Conservation (phyloP, 2,888 invertebrate genomes). For the Papilio gigon region DNA sequence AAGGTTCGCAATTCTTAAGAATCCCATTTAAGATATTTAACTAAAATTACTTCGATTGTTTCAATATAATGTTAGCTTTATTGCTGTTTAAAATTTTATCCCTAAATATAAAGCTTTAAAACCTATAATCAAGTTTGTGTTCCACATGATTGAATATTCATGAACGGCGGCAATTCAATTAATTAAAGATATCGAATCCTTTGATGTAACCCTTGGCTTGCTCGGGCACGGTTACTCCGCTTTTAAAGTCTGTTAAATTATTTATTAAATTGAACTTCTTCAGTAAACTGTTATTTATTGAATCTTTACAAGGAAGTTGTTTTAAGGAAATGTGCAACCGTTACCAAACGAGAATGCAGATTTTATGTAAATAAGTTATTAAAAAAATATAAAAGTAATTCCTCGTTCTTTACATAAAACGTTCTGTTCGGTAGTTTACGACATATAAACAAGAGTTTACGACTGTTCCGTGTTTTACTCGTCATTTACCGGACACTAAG, state of each 20-base stretch:
- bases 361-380: neutral
- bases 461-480: too few species aligned
- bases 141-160: slow-evolving; percentile 19
- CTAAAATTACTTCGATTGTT: neutral
- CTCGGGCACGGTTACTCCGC: slow-evolving; percentile 2
- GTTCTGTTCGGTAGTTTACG: too few species aligned
- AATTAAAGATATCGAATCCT: slow-evolving; percentile 26
- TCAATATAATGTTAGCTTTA: neutral
- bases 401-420: too few species aligned
- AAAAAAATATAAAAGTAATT: neutral
- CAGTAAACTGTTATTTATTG: slow-evolving; percentile 1
- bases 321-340: neutral
- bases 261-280: slow-evolving; percentile 6
- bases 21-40: too few species aligned
- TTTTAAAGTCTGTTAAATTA: slow-evolving; percentile 20
- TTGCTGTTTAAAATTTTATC: neutral
- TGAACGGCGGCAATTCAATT: slow-evolving; percentile 24
- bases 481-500: too few species aligned
- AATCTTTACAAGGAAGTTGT: neutral
- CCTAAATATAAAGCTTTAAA: neutral
- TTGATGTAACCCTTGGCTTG: slow-evolving; percentile 13
- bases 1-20: too few species aligned
- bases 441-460: too few species aligned
- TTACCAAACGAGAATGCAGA: neutral
- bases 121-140: slow-evolving; percentile 11